Evolutionary conservation across 2,888 invertebrate species (phyloP), one percentile per base, ranked within the genome.

Genomic region (Leptinotarsa peninsularis): DNA sequence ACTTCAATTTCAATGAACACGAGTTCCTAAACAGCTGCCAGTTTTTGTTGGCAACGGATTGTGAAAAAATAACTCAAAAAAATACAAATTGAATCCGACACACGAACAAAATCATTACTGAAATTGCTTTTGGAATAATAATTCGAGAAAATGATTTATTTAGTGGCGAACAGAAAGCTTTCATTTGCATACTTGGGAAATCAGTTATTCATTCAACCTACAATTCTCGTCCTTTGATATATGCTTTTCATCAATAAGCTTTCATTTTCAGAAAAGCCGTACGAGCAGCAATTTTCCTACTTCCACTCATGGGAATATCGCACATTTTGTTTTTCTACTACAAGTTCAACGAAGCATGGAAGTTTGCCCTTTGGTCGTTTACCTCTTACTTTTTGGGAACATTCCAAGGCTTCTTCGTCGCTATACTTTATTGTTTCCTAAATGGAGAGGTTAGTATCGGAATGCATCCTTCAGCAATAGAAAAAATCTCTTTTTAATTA

Each of bases 381-480:
- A 89, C 90, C 17, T 93, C 95, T 0, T 93, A 96, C 85, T 94
- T 95, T 84, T 89, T 96, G 67, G 92, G 93, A n/a, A 94, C 96
- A 0, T 96, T 95, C 86, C 95, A 96, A 88, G 96, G 96, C 50
- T 92, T 94, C 81, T 94, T 96, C 86, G 92, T 96, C 67, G 93
- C 95, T 0, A 90, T 93, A 14, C 90, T 96, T 67, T 96, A 96
- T 87, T 96, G 96, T 85, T 95, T 96, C 86, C 88, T 93, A 70
- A 96, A 96, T 83, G 93, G 93, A 78, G 96, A 96, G 92, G 96
- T 96, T 87, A 88, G 81, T 72, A 60, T 23, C 1, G 18, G 33
- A 43, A 43, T 43, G 43, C 10, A 43, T 43, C 7, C 7, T 43
- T 43, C 10, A 43, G 0, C 10, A 43, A 5, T 43, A 33, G 1